Evolutionary conservation across 2,797 vertebrate species (phyloP), one percentile per base, ranked within the genome.

Genomic region (Pangasius macronema): DNA sequence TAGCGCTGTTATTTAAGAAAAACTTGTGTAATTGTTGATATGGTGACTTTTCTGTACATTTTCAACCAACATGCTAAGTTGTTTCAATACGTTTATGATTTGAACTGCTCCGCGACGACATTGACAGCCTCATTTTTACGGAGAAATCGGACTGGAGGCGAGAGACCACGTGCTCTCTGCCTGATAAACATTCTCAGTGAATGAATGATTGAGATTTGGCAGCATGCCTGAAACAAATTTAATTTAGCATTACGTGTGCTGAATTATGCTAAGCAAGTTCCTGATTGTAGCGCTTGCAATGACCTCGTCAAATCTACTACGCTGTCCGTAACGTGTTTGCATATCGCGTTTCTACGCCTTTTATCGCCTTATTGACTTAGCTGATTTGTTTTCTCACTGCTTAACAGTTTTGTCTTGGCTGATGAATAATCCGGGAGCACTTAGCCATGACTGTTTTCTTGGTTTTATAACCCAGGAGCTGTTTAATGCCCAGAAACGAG

Each of bases 191-290:
- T 30, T 84, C 70, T 27, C 59, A 79, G 83, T 0, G 33, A 82
- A 85, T 55, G 57, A 63, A 57, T 18, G 27, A 85, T 76, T 30
- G 83, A 63, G 87, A 61, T 75, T 88, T 82, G 87, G 85, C 87
- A 88, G 73, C 76, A 53, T 27, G 77, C 61, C 67, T 73, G 42
- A 22, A 59, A 84, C 76, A 59, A 88, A 88, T 85, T 75, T 7
- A n/a, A 88, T 88, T 85, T 88, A 73, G 68, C 83, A 18, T 57
- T 75, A n/a, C 51, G 67, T 39, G 51, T 72, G 46, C 73, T 36
- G 57, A 85, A 85, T 82, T 85, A 88, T 82, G 87, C 77, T 75
- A 75, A 72, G 73, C 36, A 27, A 42, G 53, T 72, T 85, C 55
- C 55, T 75, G 67, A 27, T 82, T 5, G 83, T 13, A 55, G 67